Conservation (phyloP, 2,888 invertebrate genomes). For the Agrotis ipsilon region DNA sequence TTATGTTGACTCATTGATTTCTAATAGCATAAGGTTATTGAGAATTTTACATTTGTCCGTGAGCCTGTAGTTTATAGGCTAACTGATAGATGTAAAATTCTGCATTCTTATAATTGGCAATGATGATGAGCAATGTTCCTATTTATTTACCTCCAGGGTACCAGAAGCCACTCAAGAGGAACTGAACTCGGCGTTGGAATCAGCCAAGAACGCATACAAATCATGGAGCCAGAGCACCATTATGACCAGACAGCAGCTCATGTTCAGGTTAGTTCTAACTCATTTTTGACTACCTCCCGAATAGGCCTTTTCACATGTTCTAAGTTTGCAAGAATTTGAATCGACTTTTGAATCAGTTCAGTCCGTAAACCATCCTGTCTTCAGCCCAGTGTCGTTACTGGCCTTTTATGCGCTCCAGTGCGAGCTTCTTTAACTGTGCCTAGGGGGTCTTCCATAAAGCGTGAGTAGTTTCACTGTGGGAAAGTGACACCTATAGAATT, state of each 20-base stretch:
- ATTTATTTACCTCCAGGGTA: constrained; percentile 90
- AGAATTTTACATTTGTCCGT: too few relatives aligned
- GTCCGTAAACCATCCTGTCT: too few relatives aligned
- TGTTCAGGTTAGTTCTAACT: constrained; percentile 93
- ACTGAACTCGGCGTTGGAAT: constrained; percentile 97
- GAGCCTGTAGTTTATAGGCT: too few relatives aligned
- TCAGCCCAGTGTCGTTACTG: too few relatives aligned
- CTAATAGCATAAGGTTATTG: neutral
- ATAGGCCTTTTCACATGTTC: neutral
- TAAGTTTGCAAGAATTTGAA: too few relatives aligned
- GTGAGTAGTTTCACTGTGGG: too few relatives aligned
- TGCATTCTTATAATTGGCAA: neutral
- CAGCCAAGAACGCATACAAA: constrained; percentile 95
- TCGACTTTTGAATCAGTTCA: too few relatives aligned
- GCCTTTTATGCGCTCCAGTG: too few relatives aligned
- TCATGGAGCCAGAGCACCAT: constrained; percentile 98
- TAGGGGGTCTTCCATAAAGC: too few relatives aligned
- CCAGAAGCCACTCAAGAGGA: constrained; percentile 97
- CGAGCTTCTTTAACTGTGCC: too few relatives aligned
- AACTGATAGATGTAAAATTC: neutral
- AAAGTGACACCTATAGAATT: too few relatives aligned
- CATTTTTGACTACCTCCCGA: neutral
- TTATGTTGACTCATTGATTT: too few relatives aligned
- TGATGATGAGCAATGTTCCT: neutral
- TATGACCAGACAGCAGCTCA: constrained; percentile 97